phyloP scores from a whole-genome alignment of 2,888 invertebrate genomes.

The Cyrtodaria siliqua region DNA sequence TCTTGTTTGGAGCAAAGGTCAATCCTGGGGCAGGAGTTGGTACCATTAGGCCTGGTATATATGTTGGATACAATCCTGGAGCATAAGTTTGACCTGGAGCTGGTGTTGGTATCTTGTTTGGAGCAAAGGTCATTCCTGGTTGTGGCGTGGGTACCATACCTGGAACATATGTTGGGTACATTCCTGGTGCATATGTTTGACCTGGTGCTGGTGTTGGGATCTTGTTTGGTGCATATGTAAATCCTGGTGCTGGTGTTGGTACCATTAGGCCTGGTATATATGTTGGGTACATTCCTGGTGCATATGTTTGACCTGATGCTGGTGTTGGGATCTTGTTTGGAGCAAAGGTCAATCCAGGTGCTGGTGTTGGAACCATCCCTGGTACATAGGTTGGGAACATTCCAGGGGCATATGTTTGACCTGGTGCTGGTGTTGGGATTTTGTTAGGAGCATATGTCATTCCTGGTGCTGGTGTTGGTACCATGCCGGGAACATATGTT shows the following conservation, averaged over 20 bases:
- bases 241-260: constrained; percentile 62
- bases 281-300: constrained; percentile 55
- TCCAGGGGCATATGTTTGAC: constrained; percentile 64
- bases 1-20: constrained; percentile 52
- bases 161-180: constrained; percentile 55
- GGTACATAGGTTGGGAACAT: constrained; percentile 62
- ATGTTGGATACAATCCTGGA: constrained; percentile 61
- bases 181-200: constrained; percentile 54
- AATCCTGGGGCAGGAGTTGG: constrained; percentile 61
- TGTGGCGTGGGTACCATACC: constrained; percentile 60
- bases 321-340: constrained; percentile 45
- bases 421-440: constrained; percentile 64
- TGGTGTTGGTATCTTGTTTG: constrained; percentile 61
- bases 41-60: constrained; percentile 59
- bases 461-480: constrained; percentile 65
- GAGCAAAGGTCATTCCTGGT: constrained; percentile 59
- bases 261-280: constrained; percentile 60
- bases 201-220: constrained; percentile 64
- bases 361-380: constrained; percentile 62
- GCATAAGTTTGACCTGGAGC: constrained; percentile 61
- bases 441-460: constrained; percentile 56
- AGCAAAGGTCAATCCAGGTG: constrained; percentile 52
- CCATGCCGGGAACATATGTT: constrained; percentile 64
- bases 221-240: constrained; percentile 46
- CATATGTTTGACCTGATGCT: constrained; percentile 44